These are phyloP conservation scores for Micrasema minimum DNA, from an alignment of 1,140 invertebrate genomes.

Conservation along the genomic window DNA sequence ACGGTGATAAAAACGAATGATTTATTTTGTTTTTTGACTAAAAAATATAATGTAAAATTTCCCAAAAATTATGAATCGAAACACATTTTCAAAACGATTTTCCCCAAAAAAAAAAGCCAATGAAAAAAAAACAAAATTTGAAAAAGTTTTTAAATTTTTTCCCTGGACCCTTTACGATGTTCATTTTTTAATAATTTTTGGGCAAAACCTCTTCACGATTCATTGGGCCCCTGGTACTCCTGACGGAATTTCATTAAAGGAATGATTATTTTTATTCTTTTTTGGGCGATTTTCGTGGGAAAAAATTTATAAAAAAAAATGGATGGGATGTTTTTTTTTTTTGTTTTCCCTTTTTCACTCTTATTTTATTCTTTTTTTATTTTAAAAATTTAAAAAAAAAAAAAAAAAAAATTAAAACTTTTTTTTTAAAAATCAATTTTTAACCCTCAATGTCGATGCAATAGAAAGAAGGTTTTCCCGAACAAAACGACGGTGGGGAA, in stretches of 20 bases:
- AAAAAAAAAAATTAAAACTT: too few species aligned
- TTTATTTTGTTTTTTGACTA: too few species aligned
- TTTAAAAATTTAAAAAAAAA: too few species aligned
- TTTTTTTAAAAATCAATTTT: too few species aligned
- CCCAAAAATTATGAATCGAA: too few species aligned
- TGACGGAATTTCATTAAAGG: slow-evolving; percentile 11
- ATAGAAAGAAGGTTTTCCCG: too few species aligned
- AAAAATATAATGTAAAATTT: too few species aligned
- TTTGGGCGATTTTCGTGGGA: neutral
- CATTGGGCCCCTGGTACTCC: slow-evolving; percentile 14
- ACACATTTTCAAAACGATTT: neutral
- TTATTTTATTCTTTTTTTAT: too few species aligned
- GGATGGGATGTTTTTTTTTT: neutral
- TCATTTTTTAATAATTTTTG: slow-evolving; percentile 38
- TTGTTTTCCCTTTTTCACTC: too few species aligned
- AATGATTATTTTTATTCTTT: neutral
- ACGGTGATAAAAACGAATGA: too few species aligned
- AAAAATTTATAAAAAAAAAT: neutral
- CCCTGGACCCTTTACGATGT: slow-evolving; percentile 16
- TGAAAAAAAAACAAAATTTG: slow-evolving; percentile 18
- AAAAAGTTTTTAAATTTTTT: slow-evolving; percentile 27
- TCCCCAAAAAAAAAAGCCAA: neutral
- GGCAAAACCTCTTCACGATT: slow-evolving; percentile 20
- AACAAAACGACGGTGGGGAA: too few species aligned
- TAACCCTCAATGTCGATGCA: too few species aligned